Evolutionary conservation across 2,888 invertebrate genomes (phyloP).

Genomic region (Eustalomyia histrio): DNA sequence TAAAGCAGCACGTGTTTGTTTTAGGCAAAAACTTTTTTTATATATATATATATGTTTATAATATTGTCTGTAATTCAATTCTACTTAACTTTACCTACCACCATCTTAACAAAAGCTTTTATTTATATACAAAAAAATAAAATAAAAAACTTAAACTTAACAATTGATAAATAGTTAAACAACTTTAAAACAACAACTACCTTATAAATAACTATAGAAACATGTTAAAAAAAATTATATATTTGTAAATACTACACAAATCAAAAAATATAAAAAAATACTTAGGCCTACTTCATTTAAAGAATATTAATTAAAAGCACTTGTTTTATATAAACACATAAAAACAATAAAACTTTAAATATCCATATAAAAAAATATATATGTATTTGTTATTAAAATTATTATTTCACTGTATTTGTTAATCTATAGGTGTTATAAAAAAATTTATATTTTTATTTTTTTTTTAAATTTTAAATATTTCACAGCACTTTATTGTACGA

Average conservation of each 20-base stretch:
- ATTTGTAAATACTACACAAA: too few relatives aligned
- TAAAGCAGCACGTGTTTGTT: slow-evolving; percentile 79
- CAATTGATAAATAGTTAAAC: slow-evolving; percentile 6
- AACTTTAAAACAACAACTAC: slow-evolving; percentile 5
- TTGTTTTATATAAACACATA: slow-evolving; percentile 7
- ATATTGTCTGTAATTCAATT: slow-evolving; percentile 11
- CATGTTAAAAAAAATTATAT: not conserved
- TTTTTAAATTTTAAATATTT: slow-evolving; percentile 48
- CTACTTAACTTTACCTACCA: slow-evolving; percentile 4
- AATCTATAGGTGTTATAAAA: slow-evolving; percentile 14
- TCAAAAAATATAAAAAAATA: not conserved
- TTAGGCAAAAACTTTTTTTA: slow-evolving; percentile 63
- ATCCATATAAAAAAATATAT: slow-evolving; percentile 2
- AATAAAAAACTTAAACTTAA: slow-evolving; percentile 16
- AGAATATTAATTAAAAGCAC: slow-evolving; percentile 40
- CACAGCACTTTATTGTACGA: slow-evolving; percentile 16
- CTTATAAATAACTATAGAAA: not conserved
- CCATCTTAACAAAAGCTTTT: not conserved
- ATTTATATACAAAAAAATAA: too few relatives aligned
- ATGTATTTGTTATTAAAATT: slow-evolving; percentile 3
- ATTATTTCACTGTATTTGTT: not conserved
- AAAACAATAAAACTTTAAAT: slow-evolving; percentile 4
- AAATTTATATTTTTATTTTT: slow-evolving; percentile 21
- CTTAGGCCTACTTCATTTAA: slow-evolving; percentile 32
- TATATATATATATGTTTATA: too few relatives aligned